Evolutionary conservation across 2,797 vertebrate species (phyloP), one percentile per base, ranked within the genome.

Genomic region (Hafferia zeledoni): DNA sequence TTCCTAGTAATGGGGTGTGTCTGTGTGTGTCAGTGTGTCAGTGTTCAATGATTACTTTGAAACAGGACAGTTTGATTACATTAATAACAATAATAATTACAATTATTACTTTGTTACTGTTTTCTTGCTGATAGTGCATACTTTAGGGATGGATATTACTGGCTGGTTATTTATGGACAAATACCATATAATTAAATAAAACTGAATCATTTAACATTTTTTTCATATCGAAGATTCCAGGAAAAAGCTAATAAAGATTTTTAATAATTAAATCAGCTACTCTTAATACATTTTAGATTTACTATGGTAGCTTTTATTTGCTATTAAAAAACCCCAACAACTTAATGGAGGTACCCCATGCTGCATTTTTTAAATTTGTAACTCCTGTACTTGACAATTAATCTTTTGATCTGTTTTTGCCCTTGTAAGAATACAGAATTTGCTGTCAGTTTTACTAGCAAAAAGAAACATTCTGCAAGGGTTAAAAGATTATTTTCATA

Each of bases 351-450:
- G 67, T 74, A 91, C 82, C 69, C 85, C 69, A 70, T 94, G 92
- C 95, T 93, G 93, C 94, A 25, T 96, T 97, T 97, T 97, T 97
- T 5, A 97, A 93, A 95, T 93, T 96, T 97, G 72, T 97, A 97
- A 90, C 91, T 95, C 68, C 76, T 95, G 75, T 93, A 92, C 77
- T 96, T 96, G 95, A 92, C 67, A 94, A 30, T 89, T 46, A 87
- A 80, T 85, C 88, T 95, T 87, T 95, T 94, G 94, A 96, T 95
- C 86, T 75, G 91, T 95, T 70, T 95, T 74, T 35, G 9, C 88
- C 94, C 88, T 92, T 95, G 92, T 94, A 90, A 83, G 84, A 95
- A 82, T 68, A 70, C 77, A 90, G 92, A 69, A 87, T 85, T 94
- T 89, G 64, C 77, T 10, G 59, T 96, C 89, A 61, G 6, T 97